Conservation (phyloP, 2,888 invertebrate species). For the Drosophila dives region DNA sequence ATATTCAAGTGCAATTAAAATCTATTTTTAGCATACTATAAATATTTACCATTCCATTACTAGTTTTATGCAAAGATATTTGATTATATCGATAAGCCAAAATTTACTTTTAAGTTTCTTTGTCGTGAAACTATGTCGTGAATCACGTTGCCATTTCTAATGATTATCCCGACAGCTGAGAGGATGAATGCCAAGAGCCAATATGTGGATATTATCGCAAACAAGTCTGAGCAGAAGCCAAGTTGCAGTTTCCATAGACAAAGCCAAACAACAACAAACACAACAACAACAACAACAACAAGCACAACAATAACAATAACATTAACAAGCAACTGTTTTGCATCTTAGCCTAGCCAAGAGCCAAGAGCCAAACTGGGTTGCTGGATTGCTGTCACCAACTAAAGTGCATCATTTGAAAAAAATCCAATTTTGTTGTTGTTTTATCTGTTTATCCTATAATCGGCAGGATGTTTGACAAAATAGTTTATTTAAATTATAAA, state of each 20-base stretch:
- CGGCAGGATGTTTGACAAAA: not conserved
- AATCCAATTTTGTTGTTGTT: not conserved
- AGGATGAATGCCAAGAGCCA: constrained; percentile 37
- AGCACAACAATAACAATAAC: constrained; percentile 12
- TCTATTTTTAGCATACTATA: not conserved
- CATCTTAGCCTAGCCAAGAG: constrained; percentile 40
- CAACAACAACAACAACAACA: not conserved
- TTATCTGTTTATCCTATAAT: constrained; percentile 13
- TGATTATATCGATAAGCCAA: not conserved
- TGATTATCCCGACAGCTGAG: constrained; percentile 16
- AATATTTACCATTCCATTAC: not conserved
- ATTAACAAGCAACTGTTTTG: constrained; percentile 48
- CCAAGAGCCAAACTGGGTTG: not conserved
- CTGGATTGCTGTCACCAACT: not conserved
- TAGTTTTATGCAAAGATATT: not conserved
- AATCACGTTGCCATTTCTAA: constrained; percentile 30
- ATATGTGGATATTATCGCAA: constrained; percentile 55
- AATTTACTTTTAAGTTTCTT: not conserved
- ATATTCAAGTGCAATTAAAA: no score
- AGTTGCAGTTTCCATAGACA: constrained; percentile 29
- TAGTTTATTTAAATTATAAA: not conserved
- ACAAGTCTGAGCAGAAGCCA: constrained; percentile 35
- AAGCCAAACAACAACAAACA: constrained; percentile 4
- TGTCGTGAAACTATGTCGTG: not conserved
- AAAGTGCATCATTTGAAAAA: constrained; percentile 39